Evolutionary conservation across 2,113 vertebrate genomes (phyloP), one percentile per base, ranked within the genome.

Genomic region (Glaucidium brasilianum): DNA sequence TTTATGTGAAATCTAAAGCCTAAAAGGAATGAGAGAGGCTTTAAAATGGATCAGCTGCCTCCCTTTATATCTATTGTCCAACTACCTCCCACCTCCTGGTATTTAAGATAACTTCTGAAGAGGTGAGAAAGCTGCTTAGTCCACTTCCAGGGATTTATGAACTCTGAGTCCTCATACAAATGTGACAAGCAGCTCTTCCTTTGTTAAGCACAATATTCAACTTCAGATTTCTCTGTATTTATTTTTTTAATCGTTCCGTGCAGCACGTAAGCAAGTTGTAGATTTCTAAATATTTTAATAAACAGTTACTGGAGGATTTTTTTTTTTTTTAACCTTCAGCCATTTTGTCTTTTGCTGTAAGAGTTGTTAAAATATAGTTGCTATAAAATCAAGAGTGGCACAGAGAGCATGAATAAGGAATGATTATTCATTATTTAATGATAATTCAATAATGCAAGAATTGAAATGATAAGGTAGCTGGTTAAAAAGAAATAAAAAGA

Each of bases 1-100:
- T 95, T 94, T 93, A 90, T 72, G 75, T 97, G 92, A 35, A 92
- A 94, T 91, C 47, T 67, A 52, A 69, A 64, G 60, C 69, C 78
- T 77, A 71, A 74, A 88, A 88, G 66, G 55, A 87, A 69, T 0
- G 22, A 69, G 81, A 79, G 71, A 85, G 73, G 86, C 60, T 95
- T 87, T 58, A 73, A 87, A 92, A 90, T 3, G 27, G 16, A 80
- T 67, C 75, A 68, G 53, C 69, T 95, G 60, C 50, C 63, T 92
- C 55, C 26, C 15, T 82, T 89, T 64, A 11, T 52, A 13, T 43
- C 18, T 77, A 62, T 66, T 85, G 58, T 58, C 90, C 78, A 59
- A 6, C n/a, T 53, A 12, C 77, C 64, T 82, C 52, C 63, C 80
- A 72, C 29, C 82, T 87, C 59, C 25, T n/a, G 30, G 49, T 62